Conservation (phyloP, 1,140 invertebrate species). For the Cyphomyrmex costatus region DNA sequence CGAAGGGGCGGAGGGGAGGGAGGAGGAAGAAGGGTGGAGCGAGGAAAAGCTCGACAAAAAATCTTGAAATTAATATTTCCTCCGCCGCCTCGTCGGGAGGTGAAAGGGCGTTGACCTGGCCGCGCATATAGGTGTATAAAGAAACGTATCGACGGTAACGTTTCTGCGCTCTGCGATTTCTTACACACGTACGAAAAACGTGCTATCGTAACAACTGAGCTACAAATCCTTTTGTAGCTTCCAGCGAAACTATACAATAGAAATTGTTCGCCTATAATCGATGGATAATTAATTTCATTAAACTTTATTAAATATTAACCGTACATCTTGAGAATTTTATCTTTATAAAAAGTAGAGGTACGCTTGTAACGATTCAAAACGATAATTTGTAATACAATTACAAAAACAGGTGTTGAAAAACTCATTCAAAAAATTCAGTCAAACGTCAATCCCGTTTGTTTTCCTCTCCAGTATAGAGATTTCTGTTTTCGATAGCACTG, state of each 20-base stretch:
- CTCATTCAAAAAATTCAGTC: neutral
- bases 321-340: neutral
- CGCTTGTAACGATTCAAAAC: neutral
- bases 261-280: constrained; percentile 7
- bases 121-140: constrained; percentile 61
- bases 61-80: constrained; percentile 78
- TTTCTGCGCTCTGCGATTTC: constrained; percentile 51
- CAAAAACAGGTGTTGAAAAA: neutral
- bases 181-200: constrained; percentile 31
- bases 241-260: neutral
- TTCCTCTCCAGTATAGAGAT: neutral
- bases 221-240: constrained; percentile 22
- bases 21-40: constrained; percentile 28
- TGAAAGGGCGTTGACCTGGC: constrained; percentile 71
- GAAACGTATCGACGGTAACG: constrained; percentile 63
- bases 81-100: constrained; percentile 69
- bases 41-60: constrained; percentile 71
- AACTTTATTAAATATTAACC: constrained; percentile 8
- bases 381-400: neutral
- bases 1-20: neutral
- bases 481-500: neutral
- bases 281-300: neutral
- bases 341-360: neutral
- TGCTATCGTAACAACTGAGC: constrained; percentile 11
- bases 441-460: neutral